Base-by-base conservation (phyloP, 1,140 invertebrate genomes). In the Anastrepha ludens region DNA sequence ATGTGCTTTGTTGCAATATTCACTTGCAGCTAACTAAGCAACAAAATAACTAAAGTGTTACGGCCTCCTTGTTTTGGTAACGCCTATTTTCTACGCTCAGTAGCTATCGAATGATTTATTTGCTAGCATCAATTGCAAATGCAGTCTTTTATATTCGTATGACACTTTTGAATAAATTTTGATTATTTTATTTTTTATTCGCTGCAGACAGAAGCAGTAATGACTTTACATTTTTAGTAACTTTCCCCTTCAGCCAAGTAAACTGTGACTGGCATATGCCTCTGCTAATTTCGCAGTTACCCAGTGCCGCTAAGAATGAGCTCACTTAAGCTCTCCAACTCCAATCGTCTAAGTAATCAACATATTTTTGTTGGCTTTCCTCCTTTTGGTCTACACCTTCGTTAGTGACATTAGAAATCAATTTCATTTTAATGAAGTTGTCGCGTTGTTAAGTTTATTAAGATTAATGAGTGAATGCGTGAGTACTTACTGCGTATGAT, bases 401-500 rank as follows among this genome's bases (percentile, higher is more conserved):
- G 41, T 65, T 86, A 39, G 58, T 64, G 85, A 86, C 85, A 86
- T 86, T 86, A 86, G 58, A 86, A 86, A 86, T 86, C 85, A 86
- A 86, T 86, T 86, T 86, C 29, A 15, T 44, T 86, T 86, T 86
- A 86, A 86, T 86, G 60, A 86, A 86, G 60, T 86, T 86, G 85
- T 86, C 60, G 60, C 60, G n/a, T 64, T 62, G 20, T 86, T 86
- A 86, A 86, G 55, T 86, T 64, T 86, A 86, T 86, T 60, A 86
- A 86, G 85, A 86, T 86, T 86, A 86, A 86, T 86, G 85, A 86
- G 85, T 86, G 85, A 2, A 5, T 29, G 85, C 9, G 29, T 70
- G 29, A 2, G 9, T 41, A 41, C 41, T 11, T 44, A 3, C 41
- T n/a, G 67, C 41, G 41, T 74, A 41, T 47, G 67, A 74, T 47